A percentile compares a stretch with the other conserved stretches of the same genome.
These are phyloP conservation scores for Epistrophe eligans DNA, from an alignment of 2,888 invertebrate species.

Conservation along the genomic window DNA sequence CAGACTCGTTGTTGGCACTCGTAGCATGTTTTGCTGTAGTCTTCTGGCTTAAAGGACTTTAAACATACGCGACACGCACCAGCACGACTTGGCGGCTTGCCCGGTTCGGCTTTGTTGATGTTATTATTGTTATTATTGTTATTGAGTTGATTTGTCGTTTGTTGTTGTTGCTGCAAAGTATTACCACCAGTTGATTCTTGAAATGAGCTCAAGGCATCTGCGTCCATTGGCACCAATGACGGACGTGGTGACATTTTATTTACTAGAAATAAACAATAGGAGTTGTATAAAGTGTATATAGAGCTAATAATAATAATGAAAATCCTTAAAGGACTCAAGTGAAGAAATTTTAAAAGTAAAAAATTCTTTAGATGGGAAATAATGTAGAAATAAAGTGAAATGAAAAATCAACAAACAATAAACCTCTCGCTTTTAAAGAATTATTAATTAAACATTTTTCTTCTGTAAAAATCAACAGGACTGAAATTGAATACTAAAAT, in stretches of 20 bases:
- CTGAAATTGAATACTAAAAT: not conserved
- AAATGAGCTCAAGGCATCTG: conserved; percentile 79
- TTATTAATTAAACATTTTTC: not conserved
- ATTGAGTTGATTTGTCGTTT: conserved; percentile 81
- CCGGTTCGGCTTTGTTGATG: conserved; percentile 85
- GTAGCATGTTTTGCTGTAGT: conserved; percentile 93
- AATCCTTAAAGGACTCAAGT: not conserved
- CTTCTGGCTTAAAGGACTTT: conserved; percentile 94
- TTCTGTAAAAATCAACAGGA: not conserved
- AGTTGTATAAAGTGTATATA: too few species aligned
- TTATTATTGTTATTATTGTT: conserved; percentile 83
- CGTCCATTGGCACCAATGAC: conserved; percentile 85
- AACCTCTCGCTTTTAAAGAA: not conserved
- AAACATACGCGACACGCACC: conserved; percentile 93
- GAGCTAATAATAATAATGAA: not conserved
- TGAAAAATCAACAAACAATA: not conserved
- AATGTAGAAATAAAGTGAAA: too few species aligned
- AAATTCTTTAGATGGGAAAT: not conserved
- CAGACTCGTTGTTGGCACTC: conserved; percentile 96
- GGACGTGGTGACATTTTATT: conserved; percentile 89
- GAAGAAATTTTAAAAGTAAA: too few species aligned
- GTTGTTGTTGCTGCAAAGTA: conserved; percentile 76
- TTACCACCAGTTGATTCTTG: conserved; percentile 78
- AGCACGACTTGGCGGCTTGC: conserved; percentile 90
- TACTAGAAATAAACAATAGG: conserved; percentile 84